phyloP scores from a whole-genome alignment of 35 echinoderm and acorn worm genomes.

The Acanthaster planci region DNA sequence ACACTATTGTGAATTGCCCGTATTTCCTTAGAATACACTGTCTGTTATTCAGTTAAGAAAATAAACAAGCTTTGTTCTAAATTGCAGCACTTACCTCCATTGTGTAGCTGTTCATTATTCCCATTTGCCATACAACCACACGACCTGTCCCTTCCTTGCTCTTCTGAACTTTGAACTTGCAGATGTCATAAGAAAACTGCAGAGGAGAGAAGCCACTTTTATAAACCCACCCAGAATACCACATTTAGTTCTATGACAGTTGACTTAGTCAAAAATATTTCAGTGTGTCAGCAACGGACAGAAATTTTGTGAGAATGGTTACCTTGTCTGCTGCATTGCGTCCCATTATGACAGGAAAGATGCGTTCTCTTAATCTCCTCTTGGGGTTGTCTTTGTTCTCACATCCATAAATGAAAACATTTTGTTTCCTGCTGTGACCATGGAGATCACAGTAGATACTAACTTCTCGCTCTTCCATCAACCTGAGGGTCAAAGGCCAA shows the following conservation, averaged over 20 bases:
- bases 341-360: constrained; percentile 89
- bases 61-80: neutral
- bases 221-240: no score
- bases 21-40: no score
- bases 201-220: constrained; percentile 22
- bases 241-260: no score
- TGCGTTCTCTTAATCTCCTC: constrained; percentile 68
- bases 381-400: constrained; percentile 89
- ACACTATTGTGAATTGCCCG: no score
- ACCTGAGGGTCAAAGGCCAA: constrained; percentile 43
- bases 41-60: neutral
- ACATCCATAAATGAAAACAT: constrained; percentile 98
- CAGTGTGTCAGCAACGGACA: no score
- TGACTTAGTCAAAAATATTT: no score
- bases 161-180: constrained; percentile 99
- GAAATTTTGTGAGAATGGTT: no score
- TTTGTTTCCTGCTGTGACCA: constrained; percentile 97
- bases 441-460: constrained; percentile 93
- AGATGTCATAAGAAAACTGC: constrained; percentile 75
- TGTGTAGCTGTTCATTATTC: constrained; percentile 97
- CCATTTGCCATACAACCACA: constrained; percentile 99
- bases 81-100: constrained; percentile 83
- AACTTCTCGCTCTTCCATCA: constrained; percentile 91
- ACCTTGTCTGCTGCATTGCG: constrained; percentile 91
- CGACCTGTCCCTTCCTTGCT: constrained; percentile 97